Conservation (phyloP, 2,797 vertebrate species). For the Halcyon badia region DNA sequence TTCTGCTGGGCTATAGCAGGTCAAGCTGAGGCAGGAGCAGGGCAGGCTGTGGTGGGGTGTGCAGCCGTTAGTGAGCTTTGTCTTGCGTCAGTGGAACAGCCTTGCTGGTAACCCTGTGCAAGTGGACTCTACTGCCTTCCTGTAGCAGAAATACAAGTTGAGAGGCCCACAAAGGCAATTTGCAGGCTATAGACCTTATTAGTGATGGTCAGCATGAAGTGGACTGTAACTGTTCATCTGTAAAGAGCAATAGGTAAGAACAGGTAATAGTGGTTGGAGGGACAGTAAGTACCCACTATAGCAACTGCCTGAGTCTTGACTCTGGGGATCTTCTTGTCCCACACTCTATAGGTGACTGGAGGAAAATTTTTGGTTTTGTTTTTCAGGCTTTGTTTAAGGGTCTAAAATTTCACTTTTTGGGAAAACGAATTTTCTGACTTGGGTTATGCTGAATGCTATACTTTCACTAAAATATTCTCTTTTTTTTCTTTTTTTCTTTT, state of each 20-base stretch:
- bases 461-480: background rate
- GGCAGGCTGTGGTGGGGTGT: rapidly evolving
- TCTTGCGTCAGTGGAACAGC: rapidly evolving
- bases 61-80: rapidly evolving
- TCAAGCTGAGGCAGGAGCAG: background rate
- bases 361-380: background rate
- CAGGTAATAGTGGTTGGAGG: background rate
- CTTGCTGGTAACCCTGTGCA: background rate
- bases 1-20: background rate
- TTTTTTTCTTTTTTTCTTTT: background rate
- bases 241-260: background rate
- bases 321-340: background rate
- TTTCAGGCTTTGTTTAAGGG: background rate
- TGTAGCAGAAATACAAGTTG: rapidly evolving
- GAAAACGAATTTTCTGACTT: background rate
- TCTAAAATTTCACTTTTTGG: background rate
- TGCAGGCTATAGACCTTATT: background rate
- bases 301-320: background rate
- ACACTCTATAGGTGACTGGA: background rate
- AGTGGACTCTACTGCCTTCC: rapidly evolving
- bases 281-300: background rate
- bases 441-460: rapidly evolving
- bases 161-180: background rate
- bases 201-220: background rate
- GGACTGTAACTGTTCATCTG: background rate